Evolutionary conservation across 64 coral and sea anemone genomes (phyloP).

Genomic region (Montipora foliosa): DNA sequence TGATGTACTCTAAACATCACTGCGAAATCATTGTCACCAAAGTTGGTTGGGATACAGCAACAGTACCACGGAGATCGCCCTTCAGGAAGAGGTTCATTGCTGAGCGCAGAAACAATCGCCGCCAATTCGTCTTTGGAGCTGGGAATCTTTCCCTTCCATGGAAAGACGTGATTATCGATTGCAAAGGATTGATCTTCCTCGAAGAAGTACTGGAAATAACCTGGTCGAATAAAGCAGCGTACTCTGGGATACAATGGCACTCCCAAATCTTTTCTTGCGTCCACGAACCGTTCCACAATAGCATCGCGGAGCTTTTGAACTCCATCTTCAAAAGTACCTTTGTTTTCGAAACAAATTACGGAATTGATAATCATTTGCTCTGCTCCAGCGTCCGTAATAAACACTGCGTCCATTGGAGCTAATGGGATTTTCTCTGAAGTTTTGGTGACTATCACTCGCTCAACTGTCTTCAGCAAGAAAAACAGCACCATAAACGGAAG

Average conservation of each 20-base stretch:
- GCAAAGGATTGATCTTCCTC: constrained; percentile 78
- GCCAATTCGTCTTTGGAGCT: constrained; percentile 84
- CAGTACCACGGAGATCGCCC: constrained; percentile 75
- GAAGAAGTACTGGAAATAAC: constrained; percentile 94
- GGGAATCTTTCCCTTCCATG: constrained; percentile 68
- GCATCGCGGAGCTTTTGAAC: constrained; percentile 43
- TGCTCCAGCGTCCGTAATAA: neutral
- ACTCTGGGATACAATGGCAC: constrained; percentile 67
- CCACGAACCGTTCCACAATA: constrained; percentile 64
- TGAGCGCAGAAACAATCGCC: constrained; percentile 71
- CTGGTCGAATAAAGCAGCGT: constrained; percentile 58
- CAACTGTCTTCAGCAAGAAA: constrained; percentile 74
- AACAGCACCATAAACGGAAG: constrained; percentile 50
- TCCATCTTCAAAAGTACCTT: constrained; percentile 26
- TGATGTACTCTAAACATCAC: constrained; percentile 79
- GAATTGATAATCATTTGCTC: constrained; percentile 76
- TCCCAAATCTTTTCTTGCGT: constrained; percentile 60
- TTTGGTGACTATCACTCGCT: constrained; percentile 25
- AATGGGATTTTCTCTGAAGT: constrained; percentile 36
- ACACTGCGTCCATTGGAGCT: constrained; percentile 76
- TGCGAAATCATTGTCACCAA: constrained; percentile 42
- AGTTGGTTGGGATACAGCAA: constrained; percentile 81
- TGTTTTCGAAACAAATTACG: constrained; percentile 14
- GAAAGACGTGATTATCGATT: constrained; percentile 88
- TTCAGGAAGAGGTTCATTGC: constrained; percentile 46